Conservation (phyloP, 2,113 vertebrate genomes). For the Recurvirostra avosetta region DNA sequence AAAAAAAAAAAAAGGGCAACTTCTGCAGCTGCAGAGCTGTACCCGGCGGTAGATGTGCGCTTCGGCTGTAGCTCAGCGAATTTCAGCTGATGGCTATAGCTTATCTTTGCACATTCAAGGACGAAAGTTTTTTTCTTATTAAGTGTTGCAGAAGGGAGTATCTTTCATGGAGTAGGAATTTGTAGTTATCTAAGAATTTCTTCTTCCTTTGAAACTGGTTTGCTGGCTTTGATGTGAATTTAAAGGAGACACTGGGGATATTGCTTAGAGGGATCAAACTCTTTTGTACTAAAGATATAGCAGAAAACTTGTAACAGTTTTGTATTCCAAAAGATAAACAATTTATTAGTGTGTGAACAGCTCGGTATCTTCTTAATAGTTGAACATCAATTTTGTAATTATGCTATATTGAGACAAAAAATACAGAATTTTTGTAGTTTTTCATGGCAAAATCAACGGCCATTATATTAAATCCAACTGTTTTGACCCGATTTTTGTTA, state of each 20-base stretch:
- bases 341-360: background rate
- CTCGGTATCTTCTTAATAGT: background rate
- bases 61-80: background rate
- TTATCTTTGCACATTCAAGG: conserved; percentile 62
- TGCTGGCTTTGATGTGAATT: conserved; percentile 65
- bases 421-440: background rate
- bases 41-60: background rate
- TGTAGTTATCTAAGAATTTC: conserved; percentile 53
- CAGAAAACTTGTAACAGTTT: background rate
- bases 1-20: background rate
- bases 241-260: background rate
- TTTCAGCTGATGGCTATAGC: background rate
- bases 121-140: background rate
- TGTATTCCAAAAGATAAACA: background rate
- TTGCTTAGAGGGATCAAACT: background rate
- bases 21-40: background rate
- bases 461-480: background rate
- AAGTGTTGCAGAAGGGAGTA: conserved; percentile 55
- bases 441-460: background rate
- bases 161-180: conserved; percentile 30
- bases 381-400: background rate
- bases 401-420: background rate
- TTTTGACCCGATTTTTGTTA: background rate
- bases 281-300: background rate
- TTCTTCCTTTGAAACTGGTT: conserved; percentile 49